Conservation (phyloP, 2,888 invertebrate species). For the Aelia acuminata region DNA sequence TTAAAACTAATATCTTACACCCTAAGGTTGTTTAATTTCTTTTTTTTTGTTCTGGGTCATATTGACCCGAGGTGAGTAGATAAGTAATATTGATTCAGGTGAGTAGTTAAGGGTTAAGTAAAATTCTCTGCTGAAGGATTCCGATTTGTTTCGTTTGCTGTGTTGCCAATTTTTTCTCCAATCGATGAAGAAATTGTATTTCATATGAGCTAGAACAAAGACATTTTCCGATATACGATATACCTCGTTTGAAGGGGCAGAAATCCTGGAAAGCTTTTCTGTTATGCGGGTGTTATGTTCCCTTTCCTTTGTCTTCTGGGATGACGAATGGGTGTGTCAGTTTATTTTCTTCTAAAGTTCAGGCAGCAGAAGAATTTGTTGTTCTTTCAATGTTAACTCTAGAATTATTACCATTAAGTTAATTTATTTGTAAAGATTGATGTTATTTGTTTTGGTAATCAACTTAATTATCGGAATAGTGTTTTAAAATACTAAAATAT, state of each 20-base stretch:
- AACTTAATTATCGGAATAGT: too few species aligned
- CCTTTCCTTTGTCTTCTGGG: background rate
- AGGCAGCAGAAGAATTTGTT: background rate
- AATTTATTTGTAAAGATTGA: background rate
- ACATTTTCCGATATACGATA: background rate
- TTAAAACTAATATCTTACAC: too few species aligned
- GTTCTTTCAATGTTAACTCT: background rate
- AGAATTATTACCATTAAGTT: background rate
- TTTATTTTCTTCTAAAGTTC: background rate
- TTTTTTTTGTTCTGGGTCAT: too few species aligned
- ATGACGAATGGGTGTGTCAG: background rate
- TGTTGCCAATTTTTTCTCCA: background rate
- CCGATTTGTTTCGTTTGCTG: background rate
- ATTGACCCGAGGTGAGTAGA: too few species aligned
- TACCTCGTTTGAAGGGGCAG: background rate
- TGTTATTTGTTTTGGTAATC: too few species aligned
- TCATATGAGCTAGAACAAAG: background rate
- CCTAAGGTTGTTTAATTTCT: too few species aligned
- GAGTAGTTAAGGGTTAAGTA: too few species aligned
- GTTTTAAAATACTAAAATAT: too few species aligned
- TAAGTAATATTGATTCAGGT: too few species aligned
- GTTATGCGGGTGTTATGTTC: background rate
- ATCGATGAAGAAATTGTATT: background rate
- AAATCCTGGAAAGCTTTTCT: conserved; percentile 9
- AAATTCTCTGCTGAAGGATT: background rate